Evolutionary conservation across 2,113 vertebrate genomes (phyloP).

Genomic region (Apodemus speciosus): DNA sequence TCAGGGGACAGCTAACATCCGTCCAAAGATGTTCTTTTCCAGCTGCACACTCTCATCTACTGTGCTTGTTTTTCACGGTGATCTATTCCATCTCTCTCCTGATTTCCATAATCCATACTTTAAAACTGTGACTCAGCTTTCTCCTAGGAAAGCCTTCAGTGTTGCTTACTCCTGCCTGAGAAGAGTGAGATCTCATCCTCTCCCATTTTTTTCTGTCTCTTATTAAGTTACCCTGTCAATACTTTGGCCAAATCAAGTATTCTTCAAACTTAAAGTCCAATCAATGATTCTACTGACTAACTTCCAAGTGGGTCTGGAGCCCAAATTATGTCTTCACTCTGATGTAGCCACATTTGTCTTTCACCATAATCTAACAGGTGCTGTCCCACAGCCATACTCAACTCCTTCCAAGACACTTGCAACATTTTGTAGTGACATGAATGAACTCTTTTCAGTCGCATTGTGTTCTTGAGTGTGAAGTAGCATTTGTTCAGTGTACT

Average conservation of each 20-base stretch:
- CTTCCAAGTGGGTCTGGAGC: neutral
- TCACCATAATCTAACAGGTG: neutral
- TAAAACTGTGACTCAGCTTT: neutral
- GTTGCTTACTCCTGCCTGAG: neutral
- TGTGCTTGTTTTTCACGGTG: neutral
- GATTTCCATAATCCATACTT: neutral
- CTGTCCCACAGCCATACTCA: neutral
- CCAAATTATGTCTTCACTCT: neutral
- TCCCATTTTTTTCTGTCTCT: neutral
- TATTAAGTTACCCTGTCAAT: neutral
- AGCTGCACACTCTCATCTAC: neutral
- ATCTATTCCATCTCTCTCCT: neutral
- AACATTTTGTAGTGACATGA: neutral
- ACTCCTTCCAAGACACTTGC: neutral
- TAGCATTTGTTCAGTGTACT: neutral
- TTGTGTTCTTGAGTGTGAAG: neutral
- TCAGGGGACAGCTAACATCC: neutral
- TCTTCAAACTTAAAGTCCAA: neutral
- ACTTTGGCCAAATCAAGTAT: neutral
- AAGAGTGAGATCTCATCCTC: neutral
- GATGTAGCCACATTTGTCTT: neutral
- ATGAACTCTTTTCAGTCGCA: neutral
- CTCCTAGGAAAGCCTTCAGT: neutral
- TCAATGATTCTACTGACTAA: neutral
- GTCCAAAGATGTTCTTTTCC: neutral